These are phyloP conservation scores for Antennarius maculatus DNA, from an alignment of 2,797 vertebrate genomes.

Conservation along the genomic window DNA sequence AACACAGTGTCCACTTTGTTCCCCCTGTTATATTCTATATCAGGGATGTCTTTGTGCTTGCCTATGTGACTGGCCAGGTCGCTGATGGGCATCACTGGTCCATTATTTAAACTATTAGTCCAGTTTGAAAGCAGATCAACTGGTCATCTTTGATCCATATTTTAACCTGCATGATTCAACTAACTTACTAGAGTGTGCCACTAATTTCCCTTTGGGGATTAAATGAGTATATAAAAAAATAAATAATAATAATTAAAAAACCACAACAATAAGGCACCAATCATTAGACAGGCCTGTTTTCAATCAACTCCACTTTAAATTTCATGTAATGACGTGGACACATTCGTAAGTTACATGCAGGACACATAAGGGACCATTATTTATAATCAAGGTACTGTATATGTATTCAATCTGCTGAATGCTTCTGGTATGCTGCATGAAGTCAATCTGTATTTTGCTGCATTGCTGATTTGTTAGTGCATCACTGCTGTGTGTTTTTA, in stretches of 20 bases:
- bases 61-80: neutral
- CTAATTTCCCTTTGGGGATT: too few species aligned
- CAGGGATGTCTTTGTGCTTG: neutral
- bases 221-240: too few species aligned
- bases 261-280: too few species aligned
- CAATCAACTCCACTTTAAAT: neutral
- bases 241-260: too few species aligned
- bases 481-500: neutral
- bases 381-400: too few species aligned
- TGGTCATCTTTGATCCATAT: too few species aligned
- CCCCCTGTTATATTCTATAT: neutral
- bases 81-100: neutral
- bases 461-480: neutral
- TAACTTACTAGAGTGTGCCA: too few species aligned
- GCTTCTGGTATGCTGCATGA: neutral
- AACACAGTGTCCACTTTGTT: slow-evolving; percentile 11
- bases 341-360: neutral
- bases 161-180: too few species aligned
- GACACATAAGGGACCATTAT: neutral
- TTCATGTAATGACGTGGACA: neutral
- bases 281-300: neutral
- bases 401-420: neutral
- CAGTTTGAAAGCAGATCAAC: too few species aligned
- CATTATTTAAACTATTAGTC: neutral
- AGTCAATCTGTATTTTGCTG: neutral